A percentile compares a stretch with the other conserved stretches of the same genome.
phyloP scores from a whole-genome alignment of 2,888 invertebrate species.

The Gastrophysa polygoni region DNA sequence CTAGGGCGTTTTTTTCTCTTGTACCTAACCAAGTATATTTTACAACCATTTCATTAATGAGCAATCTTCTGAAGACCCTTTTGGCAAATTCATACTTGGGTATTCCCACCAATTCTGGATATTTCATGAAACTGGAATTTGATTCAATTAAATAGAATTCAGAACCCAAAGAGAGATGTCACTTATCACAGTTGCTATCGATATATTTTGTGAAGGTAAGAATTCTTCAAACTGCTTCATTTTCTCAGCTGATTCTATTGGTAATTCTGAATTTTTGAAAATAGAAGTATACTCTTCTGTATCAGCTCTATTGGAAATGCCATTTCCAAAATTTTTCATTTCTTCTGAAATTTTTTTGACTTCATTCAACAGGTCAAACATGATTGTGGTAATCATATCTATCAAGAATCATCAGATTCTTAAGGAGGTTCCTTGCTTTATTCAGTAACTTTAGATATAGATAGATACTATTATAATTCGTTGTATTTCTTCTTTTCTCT shows the following conservation, averaged over 20 bases:
- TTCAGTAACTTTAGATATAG: too few relatives aligned
- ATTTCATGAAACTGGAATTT: not conserved
- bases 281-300: not conserved
- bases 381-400: conserved; percentile 6
- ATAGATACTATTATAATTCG: too few relatives aligned
- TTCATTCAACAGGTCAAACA: conserved; percentile 4
- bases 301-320: not conserved
- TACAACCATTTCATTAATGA: conserved; percentile 16
- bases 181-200: conserved; percentile 7
- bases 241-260: conserved; percentile 3
- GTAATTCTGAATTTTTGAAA: not conserved
- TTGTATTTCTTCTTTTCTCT: too few relatives aligned
- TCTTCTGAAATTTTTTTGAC: conserved; percentile 6
- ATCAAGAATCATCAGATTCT: too few relatives aligned
- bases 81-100: not conserved
- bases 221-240: conserved; percentile 8
- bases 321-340: not conserved
- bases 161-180: not conserved
- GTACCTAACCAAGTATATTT: conserved; percentile 22
- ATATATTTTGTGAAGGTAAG: not conserved
- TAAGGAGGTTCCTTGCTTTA: too few relatives aligned
- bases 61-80: conserved; percentile 5
- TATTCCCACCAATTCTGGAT: conserved; percentile 6
- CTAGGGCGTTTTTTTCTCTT: conserved; percentile 3
- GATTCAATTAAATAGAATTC: not conserved